Conservation (phyloP, 2,113 vertebrate genomes). For the Ellobius talpinus region DNA sequence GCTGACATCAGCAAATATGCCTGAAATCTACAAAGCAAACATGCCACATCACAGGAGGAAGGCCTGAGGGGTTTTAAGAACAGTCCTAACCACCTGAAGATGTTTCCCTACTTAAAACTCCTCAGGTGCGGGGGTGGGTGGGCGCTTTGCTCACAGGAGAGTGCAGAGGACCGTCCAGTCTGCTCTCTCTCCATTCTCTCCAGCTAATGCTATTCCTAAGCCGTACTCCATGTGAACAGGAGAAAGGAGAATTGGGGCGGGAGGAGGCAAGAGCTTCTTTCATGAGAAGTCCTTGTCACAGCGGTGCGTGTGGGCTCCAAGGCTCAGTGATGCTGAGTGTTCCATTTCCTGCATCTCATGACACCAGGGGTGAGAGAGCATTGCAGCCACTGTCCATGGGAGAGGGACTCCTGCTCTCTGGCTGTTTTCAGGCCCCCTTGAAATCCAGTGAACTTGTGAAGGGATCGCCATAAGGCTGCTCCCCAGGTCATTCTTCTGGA, state of each 20-base stretch:
- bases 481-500: background rate
- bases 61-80: conserved; percentile 52
- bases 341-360: background rate
- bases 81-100: conserved; percentile 50
- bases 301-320: background rate
- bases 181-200: conserved; percentile 20
- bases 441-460: background rate
- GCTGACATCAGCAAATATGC: conserved; percentile 76
- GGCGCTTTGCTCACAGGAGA: conserved; percentile 29
- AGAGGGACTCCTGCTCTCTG: background rate
- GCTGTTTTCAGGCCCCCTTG: background rate
- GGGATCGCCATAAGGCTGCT: background rate
- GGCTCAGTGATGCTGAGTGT: background rate
- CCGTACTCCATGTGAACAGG: conserved; percentile 42
- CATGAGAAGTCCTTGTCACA: background rate
- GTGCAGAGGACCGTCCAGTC: background rate
- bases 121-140: background rate
- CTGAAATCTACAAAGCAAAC: conserved; percentile 79
- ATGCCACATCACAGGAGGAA: conserved; percentile 69
- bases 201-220: conserved; percentile 44
- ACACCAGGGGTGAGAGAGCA: background rate
- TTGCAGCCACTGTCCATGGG: background rate
- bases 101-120: background rate
- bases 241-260: background rate
- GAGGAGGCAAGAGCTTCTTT: conserved; percentile 43